Percentiles rank a stretch among this genome's conserved stretches.
Conservation (phyloP, 2,113 vertebrate genomes). For the Lynx canadensis region DNA sequence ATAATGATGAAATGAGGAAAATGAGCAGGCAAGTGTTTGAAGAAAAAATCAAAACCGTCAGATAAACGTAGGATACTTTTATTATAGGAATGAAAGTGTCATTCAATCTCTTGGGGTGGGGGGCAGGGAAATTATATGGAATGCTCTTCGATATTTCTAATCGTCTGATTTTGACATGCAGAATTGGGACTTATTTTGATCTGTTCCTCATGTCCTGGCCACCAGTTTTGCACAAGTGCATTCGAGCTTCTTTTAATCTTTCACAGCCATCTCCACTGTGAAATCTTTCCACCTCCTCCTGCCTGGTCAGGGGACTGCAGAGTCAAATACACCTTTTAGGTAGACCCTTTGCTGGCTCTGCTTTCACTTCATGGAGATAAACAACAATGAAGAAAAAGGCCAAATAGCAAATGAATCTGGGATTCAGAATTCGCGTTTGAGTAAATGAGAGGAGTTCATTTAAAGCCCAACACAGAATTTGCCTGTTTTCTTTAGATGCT, state of each 20-base stretch:
- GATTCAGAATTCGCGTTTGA: slow-evolving; percentile 14
- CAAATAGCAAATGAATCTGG: background rate
- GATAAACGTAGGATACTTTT: background rate
- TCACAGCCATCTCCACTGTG: background rate
- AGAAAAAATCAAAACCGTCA: slow-evolving; percentile 3
- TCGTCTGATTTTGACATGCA: background rate
- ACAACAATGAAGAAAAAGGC: background rate
- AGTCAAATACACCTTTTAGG: background rate
- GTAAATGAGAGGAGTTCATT: background rate
- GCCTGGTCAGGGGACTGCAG: background rate
- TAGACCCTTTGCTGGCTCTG: background rate
- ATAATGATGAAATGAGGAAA: slow-evolving; percentile 36
- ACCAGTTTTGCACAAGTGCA: background rate
- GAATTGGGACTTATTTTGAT: background rate
- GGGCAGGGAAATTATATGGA: background rate
- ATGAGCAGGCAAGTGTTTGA: background rate
- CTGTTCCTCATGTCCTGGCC: background rate
- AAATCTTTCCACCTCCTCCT: background rate
- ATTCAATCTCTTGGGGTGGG: background rate
- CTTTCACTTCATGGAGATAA: slow-evolving; percentile 25
- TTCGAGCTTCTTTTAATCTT: background rate
- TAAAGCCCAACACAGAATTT: background rate
- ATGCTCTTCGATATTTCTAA: background rate
- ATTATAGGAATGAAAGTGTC: background rate
- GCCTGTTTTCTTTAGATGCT: background rate